A percentile compares a stretch with the other conserved stretches of the same genome.
Conservation (phyloP, 1,140 invertebrate species). For the Orussus abietinus region DNA sequence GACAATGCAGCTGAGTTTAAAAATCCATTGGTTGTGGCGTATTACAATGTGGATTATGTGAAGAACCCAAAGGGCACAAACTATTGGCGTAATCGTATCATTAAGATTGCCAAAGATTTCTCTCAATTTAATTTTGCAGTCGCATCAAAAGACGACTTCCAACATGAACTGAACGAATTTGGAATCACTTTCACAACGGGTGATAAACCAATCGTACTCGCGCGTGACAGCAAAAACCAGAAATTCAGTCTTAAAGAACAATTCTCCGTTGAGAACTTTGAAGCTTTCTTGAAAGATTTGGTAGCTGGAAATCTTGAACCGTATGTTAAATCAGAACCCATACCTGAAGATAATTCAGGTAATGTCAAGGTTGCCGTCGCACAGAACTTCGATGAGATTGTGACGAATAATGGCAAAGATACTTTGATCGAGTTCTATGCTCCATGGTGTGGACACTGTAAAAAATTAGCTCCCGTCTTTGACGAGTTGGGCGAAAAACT, state of each 20-base stretch:
- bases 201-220: slow-evolving; percentile 87
- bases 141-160: slow-evolving; percentile 88
- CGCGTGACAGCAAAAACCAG: slow-evolving; percentile 74
- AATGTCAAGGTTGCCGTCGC: slow-evolving; percentile 90
- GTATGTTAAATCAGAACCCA: slow-evolving; percentile 92
- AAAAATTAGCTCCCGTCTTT: slow-evolving; percentile 88
- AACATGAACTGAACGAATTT: slow-evolving; percentile 90
- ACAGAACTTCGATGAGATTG: slow-evolving; percentile 95
- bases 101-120: slow-evolving; percentile 91
- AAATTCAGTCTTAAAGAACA: slow-evolving; percentile 90
- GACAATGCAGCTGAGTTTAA: slow-evolving; percentile 84
- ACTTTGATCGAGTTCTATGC: slow-evolving; percentile 97
- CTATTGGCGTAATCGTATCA: slow-evolving; percentile 96
- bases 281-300: slow-evolving; percentile 85
- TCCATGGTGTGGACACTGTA: slow-evolving; percentile 99
- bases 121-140: slow-evolving; percentile 82
- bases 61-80: slow-evolving; percentile 99
- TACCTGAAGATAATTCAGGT: slow-evolving; percentile 82
- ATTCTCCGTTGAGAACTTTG: slow-evolving; percentile 86
- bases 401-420: slow-evolving; percentile 88
- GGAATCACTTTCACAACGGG: slow-evolving; percentile 83
- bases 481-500: slow-evolving; percentile 93
- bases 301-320: slow-evolving; percentile 80
- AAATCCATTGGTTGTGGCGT: slow-evolving; percentile 86
- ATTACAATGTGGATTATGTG: slow-evolving; percentile 92